Percentiles rank a stretch among this genome's conserved stretches.
These are phyloP conservation scores for Sebastes elongatus DNA, from an alignment of 2,797 vertebrate species.

Conservation along the genomic window DNA sequence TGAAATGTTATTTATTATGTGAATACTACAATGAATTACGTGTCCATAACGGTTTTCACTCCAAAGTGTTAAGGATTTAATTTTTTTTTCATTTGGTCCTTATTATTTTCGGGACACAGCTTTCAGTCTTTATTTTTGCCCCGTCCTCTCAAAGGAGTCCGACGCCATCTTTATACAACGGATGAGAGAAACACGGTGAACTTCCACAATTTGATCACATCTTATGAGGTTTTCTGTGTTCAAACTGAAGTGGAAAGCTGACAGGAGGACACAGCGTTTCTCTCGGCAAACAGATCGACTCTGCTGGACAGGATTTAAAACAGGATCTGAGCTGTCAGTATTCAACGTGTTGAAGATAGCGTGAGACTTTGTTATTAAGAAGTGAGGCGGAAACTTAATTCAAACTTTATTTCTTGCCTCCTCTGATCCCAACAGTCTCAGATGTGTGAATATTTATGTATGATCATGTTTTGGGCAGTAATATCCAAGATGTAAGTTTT, in stretches of 20 bases:
- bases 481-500: slow-evolving; percentile 41
- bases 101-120: not conserved
- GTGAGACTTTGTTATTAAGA: not conserved
- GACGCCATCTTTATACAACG: not conserved
- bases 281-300: not conserved
- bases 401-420: slow-evolving; percentile 8
- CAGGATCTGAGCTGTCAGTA: slow-evolving; percentile 8
- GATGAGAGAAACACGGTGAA: not conserved
- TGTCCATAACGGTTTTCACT: slow-evolving; percentile 38
- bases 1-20: slow-evolving; percentile 72
- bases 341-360: not conserved
- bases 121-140: not conserved
- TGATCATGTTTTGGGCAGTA: slow-evolving; percentile 51
- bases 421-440: slow-evolving; percentile 8
- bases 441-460: slow-evolving; percentile 65
- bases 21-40: slow-evolving; percentile 77
- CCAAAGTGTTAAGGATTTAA: slow-evolving; percentile 40
- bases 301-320: slow-evolving; percentile 22
- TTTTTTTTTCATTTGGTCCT: not conserved
- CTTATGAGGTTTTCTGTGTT: not conserved
- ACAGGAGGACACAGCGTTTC: not conserved
- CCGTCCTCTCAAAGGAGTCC: not conserved
- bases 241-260: not conserved
- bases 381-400: not conserved
- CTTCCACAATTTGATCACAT: not conserved